A percentile compares a stretch with the other conserved stretches of the same genome.
phyloP scores from a whole-genome alignment of 1,140 invertebrate genomes.

The Cylas formicarius region DNA sequence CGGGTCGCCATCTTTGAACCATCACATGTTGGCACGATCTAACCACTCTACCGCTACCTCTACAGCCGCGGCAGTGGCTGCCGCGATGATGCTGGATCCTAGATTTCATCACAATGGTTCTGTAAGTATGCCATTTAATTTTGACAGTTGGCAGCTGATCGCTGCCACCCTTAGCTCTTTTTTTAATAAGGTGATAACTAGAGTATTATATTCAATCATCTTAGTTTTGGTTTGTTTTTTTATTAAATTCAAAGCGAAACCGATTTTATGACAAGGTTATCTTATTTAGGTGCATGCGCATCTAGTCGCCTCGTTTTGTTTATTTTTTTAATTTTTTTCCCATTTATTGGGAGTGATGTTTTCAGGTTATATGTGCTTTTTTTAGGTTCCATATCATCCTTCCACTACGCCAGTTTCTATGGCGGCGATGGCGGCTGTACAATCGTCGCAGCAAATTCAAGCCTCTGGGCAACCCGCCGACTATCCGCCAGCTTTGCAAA shows the following conservation, averaged over 20 bases:
- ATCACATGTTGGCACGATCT: constrained; percentile 35
- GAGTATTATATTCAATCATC: no score
- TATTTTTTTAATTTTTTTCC: no score
- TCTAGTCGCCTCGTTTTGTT: no score
- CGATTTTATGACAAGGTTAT: no score
- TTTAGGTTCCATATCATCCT: constrained; percentile 39
- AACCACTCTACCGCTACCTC: constrained; percentile 39
- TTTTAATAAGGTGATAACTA: no score
- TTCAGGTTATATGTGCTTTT: no score
- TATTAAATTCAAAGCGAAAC: no score
- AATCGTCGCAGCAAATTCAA: constrained; percentile 40
- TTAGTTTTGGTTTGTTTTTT: no score
- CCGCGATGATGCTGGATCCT: constrained; percentile 43
- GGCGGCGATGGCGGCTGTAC: constrained; percentile 41
- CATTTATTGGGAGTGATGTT: no score
- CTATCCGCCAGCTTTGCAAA: constrained; percentile 43
- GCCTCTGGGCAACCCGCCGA: constrained; percentile 37
- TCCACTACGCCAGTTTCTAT: constrained; percentile 41
- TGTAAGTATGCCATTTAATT: constrained; percentile 24
- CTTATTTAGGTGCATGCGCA: no score
- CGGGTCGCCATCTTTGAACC: constrained; percentile 32
- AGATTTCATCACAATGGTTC: constrained; percentile 40
- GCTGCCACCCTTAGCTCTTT: no score
- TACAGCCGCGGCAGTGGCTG: constrained; percentile 40
- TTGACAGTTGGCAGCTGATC: no score